Percentiles rank a stretch among this genome's conserved stretches.
These are phyloP conservation scores for Drosophila obscura DNA, from an alignment of 1,140 invertebrate species.

Conservation along the genomic window DNA sequence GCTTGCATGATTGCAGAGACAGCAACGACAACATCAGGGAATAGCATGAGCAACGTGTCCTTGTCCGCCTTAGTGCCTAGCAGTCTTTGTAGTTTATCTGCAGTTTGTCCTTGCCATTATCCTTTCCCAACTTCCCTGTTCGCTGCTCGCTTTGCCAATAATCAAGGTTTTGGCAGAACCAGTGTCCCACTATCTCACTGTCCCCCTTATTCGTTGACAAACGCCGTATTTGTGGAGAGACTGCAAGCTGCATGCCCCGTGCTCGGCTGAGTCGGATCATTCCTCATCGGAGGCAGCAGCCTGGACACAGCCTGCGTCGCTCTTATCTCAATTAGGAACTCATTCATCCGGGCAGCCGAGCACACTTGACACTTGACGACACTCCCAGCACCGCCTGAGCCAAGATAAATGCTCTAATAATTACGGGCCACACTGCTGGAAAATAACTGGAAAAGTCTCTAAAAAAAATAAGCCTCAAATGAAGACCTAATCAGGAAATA, in stretches of 20 bases:
- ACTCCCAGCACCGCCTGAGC: slow-evolving; percentile 1
- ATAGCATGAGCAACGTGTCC: slow-evolving; percentile 21
- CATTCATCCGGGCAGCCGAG: slow-evolving; percentile 56
- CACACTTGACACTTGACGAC: slow-evolving; percentile 56
- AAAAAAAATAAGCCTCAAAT: too few species aligned
- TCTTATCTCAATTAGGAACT: slow-evolving; percentile 77
- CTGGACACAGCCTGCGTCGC: slow-evolving; percentile 35
- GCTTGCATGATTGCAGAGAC: slow-evolving; percentile 62
- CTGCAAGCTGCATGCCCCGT: too few species aligned
- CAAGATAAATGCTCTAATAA: slow-evolving; percentile 20
- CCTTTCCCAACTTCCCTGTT: neutral
- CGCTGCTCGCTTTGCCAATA: slow-evolving; percentile 41
- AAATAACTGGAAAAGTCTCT: too few species aligned
- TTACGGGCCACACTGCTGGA: neutral
- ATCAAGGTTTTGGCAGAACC: slow-evolving; percentile 34
- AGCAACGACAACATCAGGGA: slow-evolving; percentile 28
- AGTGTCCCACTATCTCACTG: slow-evolving; percentile 3
- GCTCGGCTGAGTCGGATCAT: slow-evolving; percentile 28
- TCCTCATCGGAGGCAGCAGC: slow-evolving; percentile 56
- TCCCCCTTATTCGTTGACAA: slow-evolving; percentile 43
- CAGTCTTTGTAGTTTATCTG: slow-evolving; percentile 44
- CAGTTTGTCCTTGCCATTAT: slow-evolving; percentile 42
- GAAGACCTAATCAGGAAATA: too few species aligned
- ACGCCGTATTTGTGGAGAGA: too few species aligned
- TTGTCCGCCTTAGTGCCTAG: slow-evolving; percentile 39